Percentiles rank a stretch among this genome's conserved stretches.
Evolutionary conservation across 2,113 vertebrate species (phyloP).

Genomic region (Salvator merianae): DNA sequence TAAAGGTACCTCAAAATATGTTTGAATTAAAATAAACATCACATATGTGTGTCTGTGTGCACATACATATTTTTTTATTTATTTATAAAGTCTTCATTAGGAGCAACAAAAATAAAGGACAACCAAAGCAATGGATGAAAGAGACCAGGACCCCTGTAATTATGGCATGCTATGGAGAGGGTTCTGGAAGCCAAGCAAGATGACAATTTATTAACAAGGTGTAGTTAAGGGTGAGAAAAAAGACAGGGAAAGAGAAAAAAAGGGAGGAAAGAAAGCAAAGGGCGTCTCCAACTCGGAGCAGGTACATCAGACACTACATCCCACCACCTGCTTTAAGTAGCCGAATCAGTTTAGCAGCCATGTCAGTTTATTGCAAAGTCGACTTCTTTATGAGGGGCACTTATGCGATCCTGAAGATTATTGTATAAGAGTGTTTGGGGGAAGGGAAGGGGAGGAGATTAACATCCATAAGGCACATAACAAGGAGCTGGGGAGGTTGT

Average conservation of each 20-base stretch:
- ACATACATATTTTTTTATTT: background rate
- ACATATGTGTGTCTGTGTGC: conserved; percentile 58
- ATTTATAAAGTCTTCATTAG: conserved; percentile 70
- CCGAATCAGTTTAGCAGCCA: conserved; percentile 81
- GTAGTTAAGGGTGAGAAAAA: conserved; percentile 84
- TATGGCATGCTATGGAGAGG: conserved; percentile 96
- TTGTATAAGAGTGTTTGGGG: conserved; percentile 81
- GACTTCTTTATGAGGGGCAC: conserved; percentile 79
- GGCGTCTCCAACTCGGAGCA: conserved; percentile 73
- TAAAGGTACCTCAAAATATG: conserved; percentile 69
- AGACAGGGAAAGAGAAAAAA: conserved; percentile 75
- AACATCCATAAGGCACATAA: conserved; percentile 98
- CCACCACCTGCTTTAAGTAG: conserved; percentile 87
- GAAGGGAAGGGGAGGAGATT: conserved; percentile 83
- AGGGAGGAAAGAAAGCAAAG: conserved; percentile 76
- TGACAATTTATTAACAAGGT: conserved; percentile 87
- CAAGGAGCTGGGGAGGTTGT: conserved; percentile 94
- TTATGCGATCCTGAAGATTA: conserved; percentile 85
- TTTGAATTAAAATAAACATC: conserved; percentile 72
- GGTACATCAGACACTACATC: conserved; percentile 83
- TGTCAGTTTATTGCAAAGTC: conserved; percentile 81
- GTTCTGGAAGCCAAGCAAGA: conserved; percentile 93
- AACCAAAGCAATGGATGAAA: conserved; percentile 85
- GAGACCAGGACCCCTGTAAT: conserved; percentile 87
- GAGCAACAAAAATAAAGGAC: conserved; percentile 78